Conservation (phyloP, 2,113 vertebrate species). For the Tor tambroides region DNA sequence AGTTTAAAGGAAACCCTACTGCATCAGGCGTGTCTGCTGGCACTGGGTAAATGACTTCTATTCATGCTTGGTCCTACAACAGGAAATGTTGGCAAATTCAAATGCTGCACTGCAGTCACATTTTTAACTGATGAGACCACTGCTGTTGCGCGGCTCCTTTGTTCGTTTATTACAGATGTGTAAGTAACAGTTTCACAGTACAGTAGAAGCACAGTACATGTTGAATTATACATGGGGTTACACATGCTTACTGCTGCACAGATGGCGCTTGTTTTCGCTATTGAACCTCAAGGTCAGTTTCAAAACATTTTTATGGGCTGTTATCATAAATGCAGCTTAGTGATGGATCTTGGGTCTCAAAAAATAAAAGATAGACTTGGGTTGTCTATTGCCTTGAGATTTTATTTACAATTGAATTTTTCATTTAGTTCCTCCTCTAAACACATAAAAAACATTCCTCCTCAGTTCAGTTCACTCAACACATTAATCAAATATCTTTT, state of each 20-base stretch:
- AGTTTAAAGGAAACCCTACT: conserved; percentile 59
- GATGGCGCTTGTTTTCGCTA: not conserved
- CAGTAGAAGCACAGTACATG: not conserved
- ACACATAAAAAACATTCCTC: not conserved
- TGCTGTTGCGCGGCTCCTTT: not conserved
- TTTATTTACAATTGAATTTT: not conserved
- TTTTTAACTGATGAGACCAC: conserved; percentile 16
- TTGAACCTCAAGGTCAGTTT: conserved; percentile 1
- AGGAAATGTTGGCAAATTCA: conserved; percentile 28
- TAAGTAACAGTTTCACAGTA: conserved; percentile 1
- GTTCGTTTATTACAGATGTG: not conserved
- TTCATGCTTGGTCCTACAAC: not conserved
- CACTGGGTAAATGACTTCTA: conserved; percentile 47
- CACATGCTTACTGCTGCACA: not conserved
- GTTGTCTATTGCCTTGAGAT: not conserved
- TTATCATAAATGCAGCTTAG: not conserved
- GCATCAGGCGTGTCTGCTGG: conserved; percentile 49
- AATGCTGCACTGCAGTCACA: not conserved
- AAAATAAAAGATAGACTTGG: too few relatives aligned
- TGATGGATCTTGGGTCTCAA: not conserved
- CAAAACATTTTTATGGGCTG: not conserved
- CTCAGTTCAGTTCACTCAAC: not conserved
- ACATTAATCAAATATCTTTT: conserved; percentile 14
- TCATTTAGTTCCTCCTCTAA: not conserved
- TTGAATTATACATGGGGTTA: not conserved